phyloP scores from a whole-genome alignment of 2,888 invertebrate species.

The Criorhina ranunculi region DNA sequence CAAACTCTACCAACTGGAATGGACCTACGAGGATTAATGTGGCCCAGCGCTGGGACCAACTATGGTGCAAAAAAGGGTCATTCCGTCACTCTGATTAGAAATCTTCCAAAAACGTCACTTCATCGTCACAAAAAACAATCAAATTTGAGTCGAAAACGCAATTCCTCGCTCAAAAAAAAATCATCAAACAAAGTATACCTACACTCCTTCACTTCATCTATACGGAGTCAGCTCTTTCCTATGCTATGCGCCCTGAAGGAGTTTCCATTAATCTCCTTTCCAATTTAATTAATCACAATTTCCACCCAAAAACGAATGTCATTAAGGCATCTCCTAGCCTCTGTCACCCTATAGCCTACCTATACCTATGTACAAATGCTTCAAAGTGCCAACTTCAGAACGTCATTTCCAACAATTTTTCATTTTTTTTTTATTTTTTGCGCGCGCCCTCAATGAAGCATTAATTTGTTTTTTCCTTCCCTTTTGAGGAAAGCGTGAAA shows the following conservation, averaged over 20 bases:
- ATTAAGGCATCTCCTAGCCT: constrained; percentile 43
- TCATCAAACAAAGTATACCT: no score
- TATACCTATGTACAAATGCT: constrained; percentile 30
- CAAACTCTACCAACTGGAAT: no score
- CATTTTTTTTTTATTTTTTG: constrained; percentile 28
- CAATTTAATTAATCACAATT: constrained; percentile 67
- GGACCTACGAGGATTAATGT: no score
- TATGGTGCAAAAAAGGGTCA: no score
- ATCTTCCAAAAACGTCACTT: no score
- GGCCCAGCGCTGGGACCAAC: no score
- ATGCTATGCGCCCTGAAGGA: background rate
- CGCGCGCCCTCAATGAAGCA: constrained; percentile 46
- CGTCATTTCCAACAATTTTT: constrained; percentile 66
- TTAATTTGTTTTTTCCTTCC: constrained; percentile 76
- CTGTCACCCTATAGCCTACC: constrained; percentile 12
- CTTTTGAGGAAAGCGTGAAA: constrained; percentile 75
- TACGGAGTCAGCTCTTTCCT: no score
- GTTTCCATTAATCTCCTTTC: constrained; percentile 22
- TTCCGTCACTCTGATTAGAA: no score
- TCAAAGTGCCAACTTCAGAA: constrained; percentile 71
- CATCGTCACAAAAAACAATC: no score
- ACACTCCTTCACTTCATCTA: no score
- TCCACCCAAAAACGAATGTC: constrained; percentile 49
- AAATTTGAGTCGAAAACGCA: no score
- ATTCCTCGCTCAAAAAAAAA: no score